A percentile compares a stretch with the other conserved stretches of the same genome.
Conservation (phyloP, 2,888 invertebrate genomes). For the Acanthosepion lycidas region DNA sequence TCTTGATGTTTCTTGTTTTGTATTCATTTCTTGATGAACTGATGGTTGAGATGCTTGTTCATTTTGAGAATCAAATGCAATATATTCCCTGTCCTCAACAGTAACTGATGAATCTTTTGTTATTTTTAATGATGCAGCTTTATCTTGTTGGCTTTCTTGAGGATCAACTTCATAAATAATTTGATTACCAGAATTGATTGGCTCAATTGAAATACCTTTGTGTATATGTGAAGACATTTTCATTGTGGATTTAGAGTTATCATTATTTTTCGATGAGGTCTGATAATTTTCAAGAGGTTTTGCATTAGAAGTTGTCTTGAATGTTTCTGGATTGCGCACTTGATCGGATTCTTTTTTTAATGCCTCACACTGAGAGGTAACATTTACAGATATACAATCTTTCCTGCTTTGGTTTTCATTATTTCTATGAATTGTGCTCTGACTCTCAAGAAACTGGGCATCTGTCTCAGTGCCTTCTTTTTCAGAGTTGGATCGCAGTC, state of each 20-base stretch:
- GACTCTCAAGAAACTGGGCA: background rate
- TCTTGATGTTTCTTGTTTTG: background rate
- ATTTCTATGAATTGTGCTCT: background rate
- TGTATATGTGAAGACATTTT: slow-evolving; percentile 41
- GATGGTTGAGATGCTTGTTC: background rate
- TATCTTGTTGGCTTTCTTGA: background rate
- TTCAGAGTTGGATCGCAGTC: background rate
- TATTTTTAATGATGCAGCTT: background rate
- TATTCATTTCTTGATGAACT: background rate
- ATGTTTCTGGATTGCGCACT: background rate
- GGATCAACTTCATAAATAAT: background rate
- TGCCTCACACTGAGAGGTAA: no score
- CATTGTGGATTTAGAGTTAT: background rate
- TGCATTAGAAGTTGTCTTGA: background rate
- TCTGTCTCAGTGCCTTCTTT: background rate
- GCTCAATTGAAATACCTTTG: background rate
- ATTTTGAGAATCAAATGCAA: background rate
- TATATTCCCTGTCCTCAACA: background rate
- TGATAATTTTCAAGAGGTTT: background rate
- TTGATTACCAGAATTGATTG: background rate
- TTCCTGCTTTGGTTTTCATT: background rate
- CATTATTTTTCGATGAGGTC: background rate
- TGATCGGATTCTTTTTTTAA: background rate
- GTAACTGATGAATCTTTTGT: background rate
- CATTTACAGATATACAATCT: background rate